Evolutionary conservation across 2,888 invertebrate species (phyloP).

Genomic region (Drosophila meridionalis): DNA sequence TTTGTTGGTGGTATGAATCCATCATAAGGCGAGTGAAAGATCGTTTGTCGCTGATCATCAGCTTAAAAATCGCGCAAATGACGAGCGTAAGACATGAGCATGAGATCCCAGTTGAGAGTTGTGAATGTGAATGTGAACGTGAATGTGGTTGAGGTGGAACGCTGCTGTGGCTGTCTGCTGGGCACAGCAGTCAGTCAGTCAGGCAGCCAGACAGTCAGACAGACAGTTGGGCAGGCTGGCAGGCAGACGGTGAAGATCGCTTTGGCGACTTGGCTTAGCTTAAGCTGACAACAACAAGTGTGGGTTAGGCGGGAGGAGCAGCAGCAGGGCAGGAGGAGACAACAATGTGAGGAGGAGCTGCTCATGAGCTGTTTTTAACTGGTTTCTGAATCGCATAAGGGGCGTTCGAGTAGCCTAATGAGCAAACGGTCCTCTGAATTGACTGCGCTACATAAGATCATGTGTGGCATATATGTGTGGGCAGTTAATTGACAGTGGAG

Average conservation of each 20-base stretch:
- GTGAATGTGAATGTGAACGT: constrained; percentile 29
- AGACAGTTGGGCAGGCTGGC: constrained; percentile 6
- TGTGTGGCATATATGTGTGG: constrained; percentile 31
- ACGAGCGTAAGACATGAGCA: constrained; percentile 79
- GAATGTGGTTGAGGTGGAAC: constrained; percentile 46
- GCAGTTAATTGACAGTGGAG: background rate
- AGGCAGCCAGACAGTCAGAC: constrained; percentile 1
- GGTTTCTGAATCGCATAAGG: constrained; percentile 53
- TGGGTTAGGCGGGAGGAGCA: background rate
- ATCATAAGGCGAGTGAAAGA: constrained; percentile 83
- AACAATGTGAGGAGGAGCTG: constrained; percentile 44
- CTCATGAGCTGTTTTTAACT: constrained; percentile 62
- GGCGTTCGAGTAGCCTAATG: constrained; percentile 69
- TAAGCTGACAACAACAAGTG: constrained; percentile 72
- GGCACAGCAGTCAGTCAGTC: constrained; percentile 14
- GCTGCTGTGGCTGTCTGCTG: constrained; percentile 24
- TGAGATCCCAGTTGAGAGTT: constrained; percentile 22
- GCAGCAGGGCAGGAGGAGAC: background rate
- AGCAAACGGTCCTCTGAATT: constrained; percentile 60
- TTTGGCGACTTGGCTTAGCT: constrained; percentile 56
- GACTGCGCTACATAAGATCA: constrained; percentile 32
- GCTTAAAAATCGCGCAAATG: constrained; percentile 83
- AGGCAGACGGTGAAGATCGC: constrained; percentile 28
- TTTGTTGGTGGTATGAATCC: constrained; percentile 85
- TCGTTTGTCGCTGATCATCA: constrained; percentile 84